A percentile compares a stretch with the other conserved stretches of the same genome.
These are phyloP conservation scores for Rallus limicola DNA, from an alignment of 2,113 vertebrate species.

Conservation along the genomic window DNA sequence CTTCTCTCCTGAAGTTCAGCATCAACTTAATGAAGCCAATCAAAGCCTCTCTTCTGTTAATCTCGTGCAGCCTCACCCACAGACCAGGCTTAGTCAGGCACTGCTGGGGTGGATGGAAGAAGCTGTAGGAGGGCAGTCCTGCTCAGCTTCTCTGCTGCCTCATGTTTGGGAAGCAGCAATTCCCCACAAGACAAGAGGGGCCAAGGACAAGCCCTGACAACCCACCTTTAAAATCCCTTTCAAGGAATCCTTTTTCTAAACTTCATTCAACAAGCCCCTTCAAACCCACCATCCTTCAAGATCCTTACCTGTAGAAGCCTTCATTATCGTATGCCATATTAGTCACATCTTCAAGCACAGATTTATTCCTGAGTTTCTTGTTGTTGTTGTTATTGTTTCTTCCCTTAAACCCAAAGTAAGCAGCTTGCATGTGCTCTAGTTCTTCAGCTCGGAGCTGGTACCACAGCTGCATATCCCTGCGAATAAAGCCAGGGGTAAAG, in stretches of 20 bases:
- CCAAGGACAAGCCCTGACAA: not conserved
- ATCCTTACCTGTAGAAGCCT: constrained; percentile 78
- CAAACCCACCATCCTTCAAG: not conserved
- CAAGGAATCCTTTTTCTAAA: not conserved
- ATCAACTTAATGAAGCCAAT: not conserved
- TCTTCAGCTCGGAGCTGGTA: constrained; percentile 79
- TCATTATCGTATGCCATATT: constrained; percentile 70
- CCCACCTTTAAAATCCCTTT: not conserved
- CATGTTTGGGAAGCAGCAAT: not conserved
- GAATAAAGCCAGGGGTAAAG: constrained; percentile 30
- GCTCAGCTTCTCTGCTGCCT: not conserved
- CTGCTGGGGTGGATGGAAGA: not conserved
- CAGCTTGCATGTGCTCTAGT: constrained; percentile 71
- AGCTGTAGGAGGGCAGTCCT: not conserved
- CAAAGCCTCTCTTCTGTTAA: not conserved
- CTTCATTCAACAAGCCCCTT: not conserved
- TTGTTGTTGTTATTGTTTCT: constrained; percentile 86
- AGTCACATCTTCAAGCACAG: not conserved
- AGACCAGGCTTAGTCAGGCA: not conserved
- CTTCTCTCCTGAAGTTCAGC: not conserved
- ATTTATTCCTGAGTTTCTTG: constrained; percentile 58
- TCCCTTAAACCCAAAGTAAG: constrained; percentile 78
- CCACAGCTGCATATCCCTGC: constrained; percentile 82
- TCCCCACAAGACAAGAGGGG: not conserved
- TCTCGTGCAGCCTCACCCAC: not conserved